These are phyloP conservation scores for Chionodraco myersi DNA, from an alignment of 2,113 vertebrate species.

Conservation along the genomic window DNA sequence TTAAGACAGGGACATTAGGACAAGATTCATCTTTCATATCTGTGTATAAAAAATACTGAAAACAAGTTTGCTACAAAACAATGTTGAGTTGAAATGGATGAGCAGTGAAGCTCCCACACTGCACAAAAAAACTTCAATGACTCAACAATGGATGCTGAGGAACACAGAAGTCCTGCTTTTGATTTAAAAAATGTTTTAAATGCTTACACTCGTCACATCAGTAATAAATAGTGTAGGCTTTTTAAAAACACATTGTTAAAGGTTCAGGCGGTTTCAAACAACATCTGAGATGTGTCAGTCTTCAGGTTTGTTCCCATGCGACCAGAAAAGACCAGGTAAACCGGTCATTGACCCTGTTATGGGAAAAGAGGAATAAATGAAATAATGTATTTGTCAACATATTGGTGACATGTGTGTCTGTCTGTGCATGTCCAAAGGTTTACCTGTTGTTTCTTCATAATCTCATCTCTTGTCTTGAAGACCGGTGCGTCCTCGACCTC, in stretches of 20 bases:
- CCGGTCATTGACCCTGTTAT: constrained; percentile 60
- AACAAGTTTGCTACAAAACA: neutral
- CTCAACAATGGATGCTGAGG: neutral
- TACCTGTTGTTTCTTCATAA: constrained; percentile 86
- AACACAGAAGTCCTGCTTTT: neutral
- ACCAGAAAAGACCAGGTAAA: neutral
- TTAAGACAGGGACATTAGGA: neutral
- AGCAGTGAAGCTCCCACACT: neutral
- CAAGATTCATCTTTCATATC: neutral
- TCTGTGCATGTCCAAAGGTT: neutral
- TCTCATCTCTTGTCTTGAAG: constrained; percentile 90
- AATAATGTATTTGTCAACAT: no score
- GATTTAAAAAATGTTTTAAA: neutral
- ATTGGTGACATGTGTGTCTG: no score
- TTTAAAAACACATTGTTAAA: neutral
- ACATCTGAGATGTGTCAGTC: neutral
- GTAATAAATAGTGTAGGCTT: neutral
- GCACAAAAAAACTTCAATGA: neutral
- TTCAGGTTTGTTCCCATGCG: neutral
- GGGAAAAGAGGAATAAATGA: constrained; percentile 6
- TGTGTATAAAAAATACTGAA: constrained; percentile 12
- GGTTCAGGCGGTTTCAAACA: neutral
- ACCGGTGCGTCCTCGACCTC: constrained; percentile 88
- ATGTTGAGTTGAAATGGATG: neutral
- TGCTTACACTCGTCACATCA: neutral